A percentile compares a stretch with the other conserved stretches of the same genome.
Evolutionary conservation across 2,113 vertebrate genomes (phyloP).

Genomic region (Mustela nigripes): DNA sequence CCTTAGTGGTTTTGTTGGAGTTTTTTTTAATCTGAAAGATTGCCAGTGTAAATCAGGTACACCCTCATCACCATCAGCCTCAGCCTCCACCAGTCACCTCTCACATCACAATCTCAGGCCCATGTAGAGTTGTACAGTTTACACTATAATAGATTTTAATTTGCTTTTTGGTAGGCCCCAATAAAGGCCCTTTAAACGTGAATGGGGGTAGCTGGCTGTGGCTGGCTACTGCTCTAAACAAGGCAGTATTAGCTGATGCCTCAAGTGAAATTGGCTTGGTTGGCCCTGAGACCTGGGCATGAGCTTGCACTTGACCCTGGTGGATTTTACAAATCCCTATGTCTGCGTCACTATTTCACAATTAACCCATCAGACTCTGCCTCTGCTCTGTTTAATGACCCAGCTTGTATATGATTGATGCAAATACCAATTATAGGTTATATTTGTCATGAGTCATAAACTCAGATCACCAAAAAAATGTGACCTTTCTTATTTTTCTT

Average conservation of each 20-base stretch:
- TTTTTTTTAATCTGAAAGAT: neutral
- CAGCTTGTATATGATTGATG: neutral
- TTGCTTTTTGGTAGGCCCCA: neutral
- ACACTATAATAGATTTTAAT: neutral
- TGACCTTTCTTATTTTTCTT: neutral
- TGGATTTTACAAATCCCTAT: neutral
- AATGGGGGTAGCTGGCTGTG: neutral
- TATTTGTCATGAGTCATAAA: neutral
- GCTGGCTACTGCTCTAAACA: neutral
- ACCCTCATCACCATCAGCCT: neutral
- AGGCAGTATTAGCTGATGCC: neutral
- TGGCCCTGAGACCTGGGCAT: neutral
- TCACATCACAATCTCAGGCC: neutral
- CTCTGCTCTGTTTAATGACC: neutral
- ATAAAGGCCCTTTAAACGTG: neutral
- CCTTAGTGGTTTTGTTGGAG: fast-evolving
- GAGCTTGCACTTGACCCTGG: neutral
- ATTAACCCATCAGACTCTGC: neutral
- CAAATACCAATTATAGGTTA: neutral
- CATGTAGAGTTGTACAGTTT: neutral
- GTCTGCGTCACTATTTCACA: neutral
- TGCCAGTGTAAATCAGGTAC: neutral
- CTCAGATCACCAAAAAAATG: neutral
- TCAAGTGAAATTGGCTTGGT: neutral
- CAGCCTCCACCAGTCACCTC: neutral